Base-by-base conservation (phyloP, 2,888 invertebrate genomes). In the Heteromurus nitidus region DNA sequence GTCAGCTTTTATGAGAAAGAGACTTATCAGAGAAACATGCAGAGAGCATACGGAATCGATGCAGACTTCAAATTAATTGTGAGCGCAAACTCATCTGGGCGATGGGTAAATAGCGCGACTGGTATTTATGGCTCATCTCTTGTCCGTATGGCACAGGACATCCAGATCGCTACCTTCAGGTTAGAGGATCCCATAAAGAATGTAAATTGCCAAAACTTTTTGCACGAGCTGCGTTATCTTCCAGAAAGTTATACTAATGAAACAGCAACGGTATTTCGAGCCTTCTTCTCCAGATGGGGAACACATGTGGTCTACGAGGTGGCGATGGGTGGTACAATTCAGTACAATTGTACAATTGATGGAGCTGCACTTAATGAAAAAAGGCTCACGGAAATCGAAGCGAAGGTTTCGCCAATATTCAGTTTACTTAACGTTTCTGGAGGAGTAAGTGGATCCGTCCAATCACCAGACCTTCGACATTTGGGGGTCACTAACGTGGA, bases 281-380 rank as follows among this genome's bases (percentile, higher is more conserved):
- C 11, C 13, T 80, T 80, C 50, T 80, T 80, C 47, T 7, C 47
- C 11, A 50, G 44, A 24, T 80, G 58, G 55, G 80, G 80, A 7
- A 47, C 73, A 0, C 80, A 80, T 18, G 7, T 80, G 1, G 30
- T 80, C 18, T 24, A 13, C 26, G 73, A 73, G 20, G 16, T 24
- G n/a, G 31, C 18, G 1, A 20, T 80, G 3, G 80, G 80, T 3
- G 80, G 80, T 2, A 16, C 20, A 0, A 36, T 80, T 1, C 28
- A 55, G n/a, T 0, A 68, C 0, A 47, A 73, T 16, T 80, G 67
- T 22, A 50, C 50, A 22, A 0, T 47, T 1, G 5, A 26, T 5
- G 42, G 28, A 1, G 18, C 26, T 2, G 7, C 22, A 18, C 1
- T 50, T 7, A 18, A 16, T n/a, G 20, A 2, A 13, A 26, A 26